These are phyloP conservation scores for Parapsyche elsis DNA, from an alignment of 1,140 invertebrate genomes.

Conservation along the genomic window DNA sequence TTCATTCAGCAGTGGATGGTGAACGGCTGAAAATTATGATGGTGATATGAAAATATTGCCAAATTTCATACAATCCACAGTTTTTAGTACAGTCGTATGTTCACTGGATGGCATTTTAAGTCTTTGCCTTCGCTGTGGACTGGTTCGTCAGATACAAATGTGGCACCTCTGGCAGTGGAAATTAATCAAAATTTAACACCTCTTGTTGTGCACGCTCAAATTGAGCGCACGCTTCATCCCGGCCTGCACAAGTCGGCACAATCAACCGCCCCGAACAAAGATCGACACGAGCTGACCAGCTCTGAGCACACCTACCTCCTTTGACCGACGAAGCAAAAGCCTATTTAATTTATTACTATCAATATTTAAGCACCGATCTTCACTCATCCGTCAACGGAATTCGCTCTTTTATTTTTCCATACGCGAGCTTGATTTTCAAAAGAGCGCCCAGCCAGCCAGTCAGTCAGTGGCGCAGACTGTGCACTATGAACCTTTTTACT, in stretches of 20 bases:
- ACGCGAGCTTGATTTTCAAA: conserved; percentile 13
- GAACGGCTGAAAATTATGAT: too few relatives aligned
- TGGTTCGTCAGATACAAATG: neutral
- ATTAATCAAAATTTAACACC: conserved; percentile 56
- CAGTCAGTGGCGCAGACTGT: neutral
- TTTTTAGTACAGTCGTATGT: too few relatives aligned
- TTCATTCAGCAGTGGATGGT: too few relatives aligned
- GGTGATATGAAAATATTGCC: too few relatives aligned
- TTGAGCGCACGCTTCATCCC: conserved; percentile 42
- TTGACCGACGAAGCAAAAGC: conserved; percentile 39
- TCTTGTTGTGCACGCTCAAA: conserved; percentile 50
- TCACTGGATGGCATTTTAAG: too few relatives aligned
- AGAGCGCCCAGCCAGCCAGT: neutral
- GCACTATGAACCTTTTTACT: neutral
- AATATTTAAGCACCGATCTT: conserved; percentile 51
- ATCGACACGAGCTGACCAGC: conserved; percentile 26
- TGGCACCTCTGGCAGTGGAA: conserved; percentile 7
- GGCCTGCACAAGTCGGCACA: conserved; percentile 37
- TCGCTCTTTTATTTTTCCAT: neutral
- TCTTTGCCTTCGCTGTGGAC: too few relatives aligned
- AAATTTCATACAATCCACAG: too few relatives aligned
- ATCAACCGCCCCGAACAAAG: conserved; percentile 38
- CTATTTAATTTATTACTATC: conserved; percentile 54
- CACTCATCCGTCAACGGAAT: conserved; percentile 28
- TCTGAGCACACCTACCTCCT: conserved; percentile 18